Base-by-base conservation (phyloP, 2,888 invertebrate species). In the Thymelicus sylvestris region DNA sequence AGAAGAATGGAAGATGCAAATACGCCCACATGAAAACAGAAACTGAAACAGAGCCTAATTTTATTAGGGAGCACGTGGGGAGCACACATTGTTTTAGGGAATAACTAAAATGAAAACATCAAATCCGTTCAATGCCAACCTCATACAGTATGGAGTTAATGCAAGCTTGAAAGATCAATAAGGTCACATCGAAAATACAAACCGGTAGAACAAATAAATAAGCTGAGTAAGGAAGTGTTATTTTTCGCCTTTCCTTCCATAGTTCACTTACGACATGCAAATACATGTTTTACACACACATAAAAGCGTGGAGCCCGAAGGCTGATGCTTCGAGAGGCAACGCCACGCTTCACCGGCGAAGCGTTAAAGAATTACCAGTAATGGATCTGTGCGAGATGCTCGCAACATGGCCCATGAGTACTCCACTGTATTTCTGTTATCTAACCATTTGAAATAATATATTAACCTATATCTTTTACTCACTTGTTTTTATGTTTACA, bases 351-450 rank as follows among this genome's bases (percentile, higher is more conserved):
- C 84, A 86, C 77, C 81, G 81, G 69, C 86, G 85, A 85, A 85
- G 90, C 89, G 92, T 92, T 88, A 90, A 91, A 83, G 81, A 86
- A 86, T 84, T 83, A 82, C 82, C 82, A 81, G 80, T 84, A 82
- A 86, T 85, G 81, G 83, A 81, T 79, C 80, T 78, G 78, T 80
- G 73, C 74, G 72, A 78, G 74, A 74, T 77, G 73, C 67, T 75
- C 74, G 59, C 69, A 65, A 10, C 57, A 63, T 68, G 24, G 63
- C 57, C 19, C 48, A 50, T 24, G 68, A 55, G 6, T 63, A 48
- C 5, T 12, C 55, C 44, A 12, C 38, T 38, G 12, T n/a, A n/a
- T n/a, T n/a, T 13, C 8, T 57, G 31, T 70, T 71, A 71, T 66
- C 55, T 62, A 71, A 71, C 71, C 52, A 66, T 15, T 66, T 66